Conservation (phyloP, 2,797 vertebrate genomes). For the Pristis pectinata region DNA sequence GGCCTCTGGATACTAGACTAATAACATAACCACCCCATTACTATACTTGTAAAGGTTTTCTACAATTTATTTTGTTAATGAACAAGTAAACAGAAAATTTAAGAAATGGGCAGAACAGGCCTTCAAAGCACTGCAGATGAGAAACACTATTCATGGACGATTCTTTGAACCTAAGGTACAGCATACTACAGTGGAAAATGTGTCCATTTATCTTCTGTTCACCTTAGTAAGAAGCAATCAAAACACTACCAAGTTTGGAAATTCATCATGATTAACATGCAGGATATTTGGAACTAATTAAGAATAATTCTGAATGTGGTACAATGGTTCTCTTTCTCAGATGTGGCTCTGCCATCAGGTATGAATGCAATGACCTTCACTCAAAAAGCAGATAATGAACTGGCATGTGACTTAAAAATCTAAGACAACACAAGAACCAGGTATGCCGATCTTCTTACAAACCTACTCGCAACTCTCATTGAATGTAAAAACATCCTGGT, state of each 20-base stretch:
- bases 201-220: background rate
- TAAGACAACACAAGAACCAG: background rate
- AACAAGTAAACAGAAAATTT: too few relatives aligned
- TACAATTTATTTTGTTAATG: too few relatives aligned
- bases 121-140: background rate
- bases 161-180: background rate
- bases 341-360: background rate
- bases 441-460: background rate
- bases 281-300: background rate
- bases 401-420: background rate
- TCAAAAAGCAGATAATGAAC: background rate
- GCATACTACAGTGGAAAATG: background rate
- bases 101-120: background rate
- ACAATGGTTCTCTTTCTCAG: background rate
- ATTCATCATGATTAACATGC: background rate
- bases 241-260: background rate
- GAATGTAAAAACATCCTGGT: background rate
- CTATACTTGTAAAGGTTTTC: too few relatives aligned
- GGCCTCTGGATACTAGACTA: too few relatives aligned
- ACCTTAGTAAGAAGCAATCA: background rate
- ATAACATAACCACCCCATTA: too few relatives aligned
- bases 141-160: background rate
- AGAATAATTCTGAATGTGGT: background rate
- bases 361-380: background rate
- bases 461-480: background rate